Base-by-base conservation (phyloP, 2,797 vertebrate species). In the Hydrophis major region DNA sequence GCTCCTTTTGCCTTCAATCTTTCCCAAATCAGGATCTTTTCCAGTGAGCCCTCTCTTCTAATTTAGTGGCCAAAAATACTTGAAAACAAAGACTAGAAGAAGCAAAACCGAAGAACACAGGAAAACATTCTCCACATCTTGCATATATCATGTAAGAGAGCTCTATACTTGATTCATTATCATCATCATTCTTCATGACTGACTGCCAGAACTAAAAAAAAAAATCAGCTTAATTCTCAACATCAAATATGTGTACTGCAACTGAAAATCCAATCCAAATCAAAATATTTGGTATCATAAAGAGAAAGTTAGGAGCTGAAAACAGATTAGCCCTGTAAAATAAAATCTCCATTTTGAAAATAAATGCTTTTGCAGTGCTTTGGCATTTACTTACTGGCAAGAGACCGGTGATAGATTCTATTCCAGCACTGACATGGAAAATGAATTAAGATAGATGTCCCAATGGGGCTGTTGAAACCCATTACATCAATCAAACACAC, bases 371-470 rank as follows among this genome's bases (percentile, higher is more conserved):
- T 50, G 37, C 69, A 88, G 12, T 50, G 69, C 59, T 53, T 91
- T 86, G 57, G 89, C 92, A 94, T 94, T 92, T 91, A 89, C 93
- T 89, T 92, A 89, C 55, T 91, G 89, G 53, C 91, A 92, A 91
- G 91, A 90, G 93, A 94, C 91, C 22, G 57, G 93, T 92, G 91
- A 94, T 63, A 94, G 57, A 90, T 94, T 91, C 93, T 42, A 88
- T 92, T 94, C 89, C 86, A 86, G 32, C 27, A 37, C 66, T 86
- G 89, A 92, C 86, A 86, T 83, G 86, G 53, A 92, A 94, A 94
- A 91, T 89, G 91, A 89, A 91, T 94, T 94, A 94, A 92, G 89
- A 94, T 91, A 91, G 86, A 92, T 91, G 93, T 89, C 91, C 91
- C 92, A 87, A 63, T 83, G 53, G 91, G 86, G 57, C 69, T 92